These are phyloP conservation scores for Pantala flavescens DNA, from an alignment of 1,140 invertebrate species.

Conservation along the genomic window DNA sequence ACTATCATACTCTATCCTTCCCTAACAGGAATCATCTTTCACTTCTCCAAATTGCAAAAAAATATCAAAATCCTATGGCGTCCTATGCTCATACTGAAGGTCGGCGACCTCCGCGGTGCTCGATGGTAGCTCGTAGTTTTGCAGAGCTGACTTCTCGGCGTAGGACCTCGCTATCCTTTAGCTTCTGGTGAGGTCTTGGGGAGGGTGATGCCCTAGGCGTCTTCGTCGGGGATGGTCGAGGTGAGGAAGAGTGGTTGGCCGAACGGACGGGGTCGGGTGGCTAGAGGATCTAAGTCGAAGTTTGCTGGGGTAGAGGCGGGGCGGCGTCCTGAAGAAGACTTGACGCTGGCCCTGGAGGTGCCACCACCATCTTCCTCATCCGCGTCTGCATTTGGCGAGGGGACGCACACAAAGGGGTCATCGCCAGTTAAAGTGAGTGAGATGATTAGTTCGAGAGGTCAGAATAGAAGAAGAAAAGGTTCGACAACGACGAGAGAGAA, in stretches of 20 bases:
- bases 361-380: background rate
- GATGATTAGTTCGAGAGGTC: background rate
- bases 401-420: background rate
- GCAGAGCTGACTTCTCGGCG: no score
- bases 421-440: background rate
- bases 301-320: background rate
- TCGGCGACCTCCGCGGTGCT: background rate
- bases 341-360: background rate
- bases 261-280: constrained; percentile 54
- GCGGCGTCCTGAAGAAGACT: background rate
- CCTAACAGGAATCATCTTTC: no score
- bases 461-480: background rate
- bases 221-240: constrained; percentile 39
- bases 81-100: background rate
- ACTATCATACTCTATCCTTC: no score
- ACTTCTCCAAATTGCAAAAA: no score
- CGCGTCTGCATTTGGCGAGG: background rate
- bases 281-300: background rate
- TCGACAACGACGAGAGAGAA: constrained; percentile 26
- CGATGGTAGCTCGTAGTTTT: background rate
- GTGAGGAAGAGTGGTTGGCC: constrained; percentile 58
- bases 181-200: constrained; percentile 17
- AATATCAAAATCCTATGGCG: background rate
- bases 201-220: constrained; percentile 32
- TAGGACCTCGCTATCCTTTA: constrained; percentile 29